phyloP scores from a whole-genome alignment of 2,113 vertebrate species.

The Ophiodon elongatus region DNA sequence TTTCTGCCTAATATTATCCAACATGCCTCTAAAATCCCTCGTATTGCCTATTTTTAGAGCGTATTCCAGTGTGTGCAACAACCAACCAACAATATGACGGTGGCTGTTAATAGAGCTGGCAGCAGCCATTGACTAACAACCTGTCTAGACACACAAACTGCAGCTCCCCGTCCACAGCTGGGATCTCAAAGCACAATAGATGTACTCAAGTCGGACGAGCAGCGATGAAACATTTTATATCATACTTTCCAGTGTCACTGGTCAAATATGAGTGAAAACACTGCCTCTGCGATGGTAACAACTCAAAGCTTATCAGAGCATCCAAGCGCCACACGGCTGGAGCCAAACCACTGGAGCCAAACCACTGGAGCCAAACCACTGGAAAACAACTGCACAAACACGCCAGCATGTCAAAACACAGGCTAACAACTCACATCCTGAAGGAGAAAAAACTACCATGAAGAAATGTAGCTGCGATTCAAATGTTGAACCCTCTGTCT shows the following conservation, averaged over 20 bases:
- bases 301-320: constrained; percentile 6
- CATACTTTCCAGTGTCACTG: constrained; percentile 30
- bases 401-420: not conserved
- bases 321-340: not conserved
- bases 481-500: constrained; percentile 8
- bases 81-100: not conserved
- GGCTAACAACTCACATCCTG: not conserved
- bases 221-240: constrained; percentile 30
- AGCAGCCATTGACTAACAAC: not conserved
- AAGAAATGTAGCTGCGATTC: not conserved
- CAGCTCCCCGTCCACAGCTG: constrained; percentile 1
- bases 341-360: not conserved
- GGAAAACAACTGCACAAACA: constrained; percentile 10
- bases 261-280: constrained; percentile 28
- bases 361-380: not conserved
- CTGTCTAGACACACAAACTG: not conserved
- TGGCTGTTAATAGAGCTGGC: not conserved
- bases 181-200: constrained; percentile 37
- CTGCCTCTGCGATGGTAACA: constrained; percentile 6
- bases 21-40: not conserved
- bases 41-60: not conserved
- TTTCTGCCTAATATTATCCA: too few species aligned
- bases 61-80: not conserved
- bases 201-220: not conserved
- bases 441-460: constrained; percentile 9